Conservation (phyloP, 2,113 vertebrate species). For the Cebidichthys violaceus region DNA sequence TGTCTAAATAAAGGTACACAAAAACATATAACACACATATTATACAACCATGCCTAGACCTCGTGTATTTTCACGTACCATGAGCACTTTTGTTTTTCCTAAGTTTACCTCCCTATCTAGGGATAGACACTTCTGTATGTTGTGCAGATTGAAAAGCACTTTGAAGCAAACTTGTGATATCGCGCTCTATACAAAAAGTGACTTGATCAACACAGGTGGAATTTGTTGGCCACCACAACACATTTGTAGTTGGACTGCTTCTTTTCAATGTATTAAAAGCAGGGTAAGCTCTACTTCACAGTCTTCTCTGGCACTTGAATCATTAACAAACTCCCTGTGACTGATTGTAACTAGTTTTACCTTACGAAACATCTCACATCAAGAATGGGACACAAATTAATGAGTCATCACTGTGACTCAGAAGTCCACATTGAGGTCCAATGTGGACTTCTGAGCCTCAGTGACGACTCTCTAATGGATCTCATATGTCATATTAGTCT, state of each 20-base stretch:
- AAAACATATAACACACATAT: neutral
- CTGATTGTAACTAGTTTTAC: neutral
- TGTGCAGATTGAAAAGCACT: neutral
- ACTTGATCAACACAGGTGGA: neutral
- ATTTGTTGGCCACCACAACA: neutral
- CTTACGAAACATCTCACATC: neutral
- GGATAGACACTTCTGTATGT: neutral
- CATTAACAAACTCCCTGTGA: neutral
- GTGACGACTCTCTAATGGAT: constrained; percentile 1
- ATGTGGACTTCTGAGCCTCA: constrained; percentile 11
- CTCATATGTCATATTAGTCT: neutral
- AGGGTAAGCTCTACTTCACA: neutral
- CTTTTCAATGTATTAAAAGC: neutral
- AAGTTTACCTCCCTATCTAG: neutral
- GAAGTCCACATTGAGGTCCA: no score
- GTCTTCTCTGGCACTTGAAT: neutral
- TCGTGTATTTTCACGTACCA: neutral
- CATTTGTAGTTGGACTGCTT: neutral
- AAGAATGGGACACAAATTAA: constrained; percentile 33
- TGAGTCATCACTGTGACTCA: neutral
- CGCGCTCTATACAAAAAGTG: neutral
- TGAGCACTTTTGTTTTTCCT: neutral
- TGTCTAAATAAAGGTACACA: neutral
- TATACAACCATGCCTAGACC: neutral
- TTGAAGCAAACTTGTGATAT: neutral